These are phyloP conservation scores for Pangasianodon gigas DNA, from an alignment of 2,113 vertebrate genomes.

Conservation along the genomic window DNA sequence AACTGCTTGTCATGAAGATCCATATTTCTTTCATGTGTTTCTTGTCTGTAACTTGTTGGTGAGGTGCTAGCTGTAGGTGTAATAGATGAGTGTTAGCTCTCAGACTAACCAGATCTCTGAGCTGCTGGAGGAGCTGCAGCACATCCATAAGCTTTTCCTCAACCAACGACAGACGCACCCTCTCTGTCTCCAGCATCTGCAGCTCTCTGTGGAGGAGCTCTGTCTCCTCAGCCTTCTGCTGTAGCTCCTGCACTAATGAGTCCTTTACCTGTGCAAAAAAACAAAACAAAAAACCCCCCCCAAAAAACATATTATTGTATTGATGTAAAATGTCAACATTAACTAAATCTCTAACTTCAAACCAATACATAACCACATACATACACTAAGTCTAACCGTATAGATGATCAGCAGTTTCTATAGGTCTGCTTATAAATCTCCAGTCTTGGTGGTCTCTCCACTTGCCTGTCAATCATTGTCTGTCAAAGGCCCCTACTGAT, in stretches of 20 bases:
- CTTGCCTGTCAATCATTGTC: not conserved
- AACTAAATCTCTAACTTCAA: not conserved
- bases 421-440: not conserved
- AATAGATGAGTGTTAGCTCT: not conserved
- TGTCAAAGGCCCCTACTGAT: not conserved
- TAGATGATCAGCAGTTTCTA: not conserved
- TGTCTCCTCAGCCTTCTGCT: constrained; percentile 79
- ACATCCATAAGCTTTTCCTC: constrained; percentile 91
- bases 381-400: not conserved
- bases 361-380: not conserved
- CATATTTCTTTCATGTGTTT: not conserved
- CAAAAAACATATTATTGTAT: constrained; percentile 44
- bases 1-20: not conserved
- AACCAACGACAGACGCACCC: constrained; percentile 86
- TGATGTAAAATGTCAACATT: constrained; percentile 21
- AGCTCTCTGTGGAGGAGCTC: constrained; percentile 85
- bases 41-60: not conserved
- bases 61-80: not conserved
- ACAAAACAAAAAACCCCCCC: no score
- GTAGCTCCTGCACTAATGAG: constrained; percentile 76
- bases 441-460: not conserved
- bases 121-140: constrained; percentile 86
- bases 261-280: constrained; percentile 73
- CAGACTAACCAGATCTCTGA: constrained; percentile 82
- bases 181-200: constrained; percentile 90